phyloP scores from a whole-genome alignment of 2,888 invertebrate genomes.

The Ferdinandea cuprea region DNA sequence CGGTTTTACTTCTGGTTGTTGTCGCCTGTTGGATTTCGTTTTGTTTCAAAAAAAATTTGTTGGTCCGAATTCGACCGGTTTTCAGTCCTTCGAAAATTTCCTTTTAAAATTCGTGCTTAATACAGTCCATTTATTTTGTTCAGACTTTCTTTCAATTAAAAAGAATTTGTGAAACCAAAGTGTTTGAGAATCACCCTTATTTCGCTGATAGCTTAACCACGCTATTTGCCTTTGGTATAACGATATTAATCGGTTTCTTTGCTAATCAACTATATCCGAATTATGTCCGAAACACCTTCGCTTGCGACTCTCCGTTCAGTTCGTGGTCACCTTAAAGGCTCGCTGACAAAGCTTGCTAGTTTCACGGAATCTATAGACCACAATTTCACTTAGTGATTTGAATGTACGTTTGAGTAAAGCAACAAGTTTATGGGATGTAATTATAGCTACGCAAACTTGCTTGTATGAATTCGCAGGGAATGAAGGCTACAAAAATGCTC shows the following conservation, averaged over 20 bases:
- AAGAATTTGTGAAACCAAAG: too few species aligned
- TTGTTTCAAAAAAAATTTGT: not conserved
- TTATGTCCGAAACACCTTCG: not conserved
- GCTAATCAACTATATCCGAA: too few species aligned
- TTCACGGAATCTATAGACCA: not conserved
- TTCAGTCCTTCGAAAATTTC: too few species aligned
- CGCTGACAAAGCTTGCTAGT: not conserved
- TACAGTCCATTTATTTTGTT: not conserved
- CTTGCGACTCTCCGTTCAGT: not conserved
- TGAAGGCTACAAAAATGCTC: slow-evolving; percentile 5
- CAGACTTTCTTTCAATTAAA: not conserved
- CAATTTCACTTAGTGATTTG: not conserved
- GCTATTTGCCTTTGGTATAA: not conserved
- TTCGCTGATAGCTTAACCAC: not conserved
- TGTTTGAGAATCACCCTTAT: not conserved
- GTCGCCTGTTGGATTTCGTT: not conserved
- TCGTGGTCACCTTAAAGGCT: not conserved
- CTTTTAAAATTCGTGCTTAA: not conserved
- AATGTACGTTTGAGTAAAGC: not conserved
- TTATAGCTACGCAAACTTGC: not conserved
- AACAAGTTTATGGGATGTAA: not conserved
- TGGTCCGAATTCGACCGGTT: slow-evolving; percentile 3
- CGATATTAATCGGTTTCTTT: too few species aligned
- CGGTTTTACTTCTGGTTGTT: not conserved
- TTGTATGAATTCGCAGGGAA: not conserved